phyloP scores from a whole-genome alignment of 2,797 vertebrate genomes.

The Heliangelus exortis region DNA sequence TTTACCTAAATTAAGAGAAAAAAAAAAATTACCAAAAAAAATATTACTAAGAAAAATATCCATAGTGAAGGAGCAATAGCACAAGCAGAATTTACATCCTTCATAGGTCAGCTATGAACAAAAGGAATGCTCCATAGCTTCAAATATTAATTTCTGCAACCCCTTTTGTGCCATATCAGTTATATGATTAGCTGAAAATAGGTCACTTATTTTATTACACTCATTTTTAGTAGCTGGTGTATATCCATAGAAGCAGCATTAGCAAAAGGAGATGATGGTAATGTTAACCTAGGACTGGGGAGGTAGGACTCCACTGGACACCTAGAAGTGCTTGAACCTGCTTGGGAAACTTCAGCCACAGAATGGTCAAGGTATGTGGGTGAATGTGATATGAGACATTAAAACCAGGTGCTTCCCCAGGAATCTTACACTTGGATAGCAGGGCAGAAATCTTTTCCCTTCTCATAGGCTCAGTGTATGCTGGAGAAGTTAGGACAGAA shows the following conservation, averaged over 20 bases:
- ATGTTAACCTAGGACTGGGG: neutral
- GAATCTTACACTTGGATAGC: neutral
- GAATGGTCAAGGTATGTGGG: neutral
- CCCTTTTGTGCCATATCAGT: neutral
- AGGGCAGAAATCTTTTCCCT: neutral
- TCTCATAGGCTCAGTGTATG: neutral
- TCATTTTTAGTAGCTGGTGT: neutral
- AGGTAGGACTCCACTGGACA: neutral
- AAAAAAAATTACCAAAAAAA: neutral
- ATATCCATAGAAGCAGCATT: neutral
- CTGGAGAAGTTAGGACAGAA: neutral
- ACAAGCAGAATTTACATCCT: neutral
- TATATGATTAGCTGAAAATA: neutral
- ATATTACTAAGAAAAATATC: neutral
- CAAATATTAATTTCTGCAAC: neutral
- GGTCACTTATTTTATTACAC: neutral
- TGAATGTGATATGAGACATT: neutral
- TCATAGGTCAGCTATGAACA: neutral
- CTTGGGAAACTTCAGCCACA: neutral
- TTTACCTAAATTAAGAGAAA: neutral
- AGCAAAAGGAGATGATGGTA: neutral
- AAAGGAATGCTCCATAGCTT: neutral
- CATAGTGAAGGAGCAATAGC: neutral
- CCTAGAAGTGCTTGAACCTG: neutral
- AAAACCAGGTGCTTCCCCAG: neutral